Evolutionary conservation across 2,113 vertebrate genomes (phyloP).

Genomic region (Calypte anna): DNA sequence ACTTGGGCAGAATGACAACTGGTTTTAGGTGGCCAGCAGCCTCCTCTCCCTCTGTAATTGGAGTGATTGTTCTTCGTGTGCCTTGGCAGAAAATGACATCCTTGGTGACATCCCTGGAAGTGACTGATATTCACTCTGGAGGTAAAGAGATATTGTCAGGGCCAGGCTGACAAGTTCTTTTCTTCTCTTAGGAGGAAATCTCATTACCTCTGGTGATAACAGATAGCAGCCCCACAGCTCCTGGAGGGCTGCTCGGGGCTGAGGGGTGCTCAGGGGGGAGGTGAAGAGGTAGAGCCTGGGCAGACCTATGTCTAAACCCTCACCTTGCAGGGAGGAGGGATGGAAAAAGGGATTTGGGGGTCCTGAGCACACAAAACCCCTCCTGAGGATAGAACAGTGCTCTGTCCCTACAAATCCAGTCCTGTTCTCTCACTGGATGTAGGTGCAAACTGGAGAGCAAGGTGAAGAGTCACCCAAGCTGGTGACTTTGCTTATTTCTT

Average conservation of each 20-base stretch:
- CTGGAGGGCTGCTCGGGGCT: neutral
- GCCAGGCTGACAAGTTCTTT: neutral
- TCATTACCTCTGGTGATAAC: neutral
- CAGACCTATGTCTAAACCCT: neutral
- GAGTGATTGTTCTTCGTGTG: slow-evolving; percentile 28
- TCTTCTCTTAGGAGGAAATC: neutral
- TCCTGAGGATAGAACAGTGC: neutral
- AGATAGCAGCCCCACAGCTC: neutral
- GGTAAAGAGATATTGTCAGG: slow-evolving; percentile 44
- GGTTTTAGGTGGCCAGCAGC: neutral
- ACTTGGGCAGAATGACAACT: slow-evolving; percentile 7
- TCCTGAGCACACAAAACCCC: neutral
- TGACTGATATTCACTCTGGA: neutral
- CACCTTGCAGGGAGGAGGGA: neutral
- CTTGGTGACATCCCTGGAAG: neutral
- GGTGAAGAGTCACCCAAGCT: neutral
- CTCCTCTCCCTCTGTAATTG: neutral
- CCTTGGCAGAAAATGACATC: slow-evolving; percentile 26
- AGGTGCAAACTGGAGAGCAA: neutral
- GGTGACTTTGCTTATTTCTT: neutral
- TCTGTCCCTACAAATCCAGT: neutral
- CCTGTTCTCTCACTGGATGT: neutral
- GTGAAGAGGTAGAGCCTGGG: neutral
- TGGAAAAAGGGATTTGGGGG: neutral
- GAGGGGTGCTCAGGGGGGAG: neutral